phyloP scores from a whole-genome alignment of 1,140 invertebrate genomes.

The Listronotus oregonensis region DNA sequence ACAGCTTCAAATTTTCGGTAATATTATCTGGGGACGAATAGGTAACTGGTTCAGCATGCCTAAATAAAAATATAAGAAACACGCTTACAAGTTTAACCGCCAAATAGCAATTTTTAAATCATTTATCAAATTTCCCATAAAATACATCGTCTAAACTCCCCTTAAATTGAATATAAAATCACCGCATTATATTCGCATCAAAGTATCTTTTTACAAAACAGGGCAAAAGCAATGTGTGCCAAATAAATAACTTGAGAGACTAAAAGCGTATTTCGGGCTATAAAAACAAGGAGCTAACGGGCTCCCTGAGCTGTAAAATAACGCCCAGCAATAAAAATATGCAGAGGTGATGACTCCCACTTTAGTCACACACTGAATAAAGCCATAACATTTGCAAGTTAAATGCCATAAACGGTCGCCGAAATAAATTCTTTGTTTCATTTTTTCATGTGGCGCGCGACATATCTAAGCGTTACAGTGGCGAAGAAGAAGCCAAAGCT shows the following conservation, averaged over 20 bases:
- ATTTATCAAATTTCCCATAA: conserved; percentile 35
- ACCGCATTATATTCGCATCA: conserved; percentile 37
- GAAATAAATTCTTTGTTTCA: conserved; percentile 56
- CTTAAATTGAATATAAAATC: conserved; percentile 39
- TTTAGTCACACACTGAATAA: conserved; percentile 52
- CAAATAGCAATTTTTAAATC: conserved; percentile 28
- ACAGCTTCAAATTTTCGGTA: too few species aligned
- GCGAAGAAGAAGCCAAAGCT: conserved; percentile 7
- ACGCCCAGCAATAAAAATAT: conserved; percentile 54
- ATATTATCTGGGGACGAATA: too few species aligned
- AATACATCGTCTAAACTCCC: conserved; percentile 31
- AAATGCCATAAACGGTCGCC: conserved; percentile 54
- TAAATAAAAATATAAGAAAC: too few species aligned
- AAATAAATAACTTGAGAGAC: conserved; percentile 34
- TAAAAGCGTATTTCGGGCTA: conserved; percentile 33
- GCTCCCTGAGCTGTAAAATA: conserved; percentile 47
- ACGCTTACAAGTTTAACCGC: background rate
- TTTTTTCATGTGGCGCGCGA: conserved; percentile 39
- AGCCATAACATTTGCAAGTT: conserved; percentile 58
- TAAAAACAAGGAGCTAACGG: conserved; percentile 43
- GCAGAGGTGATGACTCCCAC: conserved; percentile 57
- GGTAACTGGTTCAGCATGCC: too few species aligned
- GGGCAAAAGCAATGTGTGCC: conserved; percentile 29
- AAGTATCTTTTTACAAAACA: conserved; percentile 28
- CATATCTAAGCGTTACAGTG: conserved; percentile 6